Conservation (phyloP, 1,140 invertebrate genomes). For the Trichomalopsis sarcophagae region DNA sequence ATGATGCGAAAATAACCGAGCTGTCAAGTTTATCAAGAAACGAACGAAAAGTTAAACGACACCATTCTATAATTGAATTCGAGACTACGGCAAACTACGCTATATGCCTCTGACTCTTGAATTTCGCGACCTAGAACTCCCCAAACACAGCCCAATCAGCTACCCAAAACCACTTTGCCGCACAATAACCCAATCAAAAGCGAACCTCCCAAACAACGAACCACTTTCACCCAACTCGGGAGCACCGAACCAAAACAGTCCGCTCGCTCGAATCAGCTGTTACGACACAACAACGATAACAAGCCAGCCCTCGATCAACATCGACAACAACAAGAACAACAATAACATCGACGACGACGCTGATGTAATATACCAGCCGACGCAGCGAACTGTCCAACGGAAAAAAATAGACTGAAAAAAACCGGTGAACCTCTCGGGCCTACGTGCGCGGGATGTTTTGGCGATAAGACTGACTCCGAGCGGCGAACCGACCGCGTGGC, state of each 20-base stretch:
- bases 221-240: neutral
- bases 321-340: too few relatives aligned
- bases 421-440: constrained; percentile 5
- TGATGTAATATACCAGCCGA: too few relatives aligned
- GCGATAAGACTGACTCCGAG: constrained; percentile 63
- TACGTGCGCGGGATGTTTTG: constrained; percentile 62
- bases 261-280: neutral
- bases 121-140: neutral
- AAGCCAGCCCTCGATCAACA: too few relatives aligned
- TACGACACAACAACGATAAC: neutral
- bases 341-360: neutral
- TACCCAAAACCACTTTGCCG: neutral
- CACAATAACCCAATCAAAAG: neutral
- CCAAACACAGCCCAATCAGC: too few relatives aligned
- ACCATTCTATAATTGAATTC: neutral
- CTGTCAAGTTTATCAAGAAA: neutral
- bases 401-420: neutral
- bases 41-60: neutral
- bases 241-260: neutral
- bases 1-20: neutral
- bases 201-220: neutral
- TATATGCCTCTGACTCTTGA: neutral
- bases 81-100: too few relatives aligned
- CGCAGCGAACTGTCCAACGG: too few relatives aligned
- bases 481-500: constrained; percentile 64